phyloP scores from a whole-genome alignment of 1,140 invertebrate genomes.

The Drosophila ananassae region DNA sequence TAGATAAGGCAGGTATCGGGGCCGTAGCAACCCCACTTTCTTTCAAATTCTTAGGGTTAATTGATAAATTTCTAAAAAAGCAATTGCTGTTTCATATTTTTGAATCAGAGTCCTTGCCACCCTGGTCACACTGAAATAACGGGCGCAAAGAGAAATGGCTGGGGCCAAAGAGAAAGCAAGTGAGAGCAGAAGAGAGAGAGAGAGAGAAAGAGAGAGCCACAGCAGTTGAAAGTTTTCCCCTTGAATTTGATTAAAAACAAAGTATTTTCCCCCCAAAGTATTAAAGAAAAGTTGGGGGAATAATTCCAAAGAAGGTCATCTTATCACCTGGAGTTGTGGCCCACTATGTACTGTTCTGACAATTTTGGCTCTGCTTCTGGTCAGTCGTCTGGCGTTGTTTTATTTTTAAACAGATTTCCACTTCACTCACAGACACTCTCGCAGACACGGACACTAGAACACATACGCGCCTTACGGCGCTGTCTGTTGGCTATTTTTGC shows the following conservation, averaged over 20 bases:
- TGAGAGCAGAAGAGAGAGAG: background rate
- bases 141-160: conserved; percentile 17
- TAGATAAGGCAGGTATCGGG: conserved; percentile 43
- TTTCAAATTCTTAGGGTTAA: background rate
- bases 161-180: conserved; percentile 1
- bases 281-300: conserved; percentile 1
- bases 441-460: conserved; percentile 35
- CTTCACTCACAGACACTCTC: conserved; percentile 45
- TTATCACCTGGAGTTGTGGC: conserved; percentile 39
- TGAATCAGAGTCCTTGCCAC: background rate
- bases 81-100: conserved; percentile 28
- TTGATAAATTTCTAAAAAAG: conserved; percentile 23
- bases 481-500: conserved; percentile 41
- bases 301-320: conserved; percentile 24
- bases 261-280: background rate
- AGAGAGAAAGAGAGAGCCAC: background rate
- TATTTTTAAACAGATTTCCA: conserved; percentile 74
- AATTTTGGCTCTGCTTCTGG: conserved; percentile 17
- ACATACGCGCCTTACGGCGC: conserved; percentile 24
- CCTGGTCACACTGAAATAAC: conserved; percentile 31
- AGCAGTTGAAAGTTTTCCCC: conserved; percentile 30
- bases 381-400: conserved; percentile 38
- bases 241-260: conserved; percentile 47
- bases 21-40: background rate
- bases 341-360: conserved; percentile 20